Evolutionary conservation across 2,888 invertebrate genomes (phyloP).

Genomic region (Diplolepis rosae): DNA sequence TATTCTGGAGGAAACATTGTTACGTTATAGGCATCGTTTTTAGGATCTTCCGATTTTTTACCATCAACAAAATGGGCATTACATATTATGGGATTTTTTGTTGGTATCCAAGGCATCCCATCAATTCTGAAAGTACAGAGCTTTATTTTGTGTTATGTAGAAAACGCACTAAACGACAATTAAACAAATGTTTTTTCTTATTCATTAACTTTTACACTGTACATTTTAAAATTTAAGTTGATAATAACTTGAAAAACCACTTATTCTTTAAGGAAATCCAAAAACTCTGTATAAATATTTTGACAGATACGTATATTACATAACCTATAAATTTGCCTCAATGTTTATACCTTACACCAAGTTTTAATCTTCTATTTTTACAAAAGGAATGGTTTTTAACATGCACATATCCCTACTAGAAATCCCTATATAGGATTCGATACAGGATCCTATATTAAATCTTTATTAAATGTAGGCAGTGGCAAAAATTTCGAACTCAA

Average conservation of each 20-base stretch:
- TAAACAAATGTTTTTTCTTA: not conserved
- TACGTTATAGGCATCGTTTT: constrained; percentile 34
- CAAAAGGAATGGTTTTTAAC: not conserved
- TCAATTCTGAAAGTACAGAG: not conserved
- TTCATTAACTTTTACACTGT: not conserved
- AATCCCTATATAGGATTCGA: too few relatives aligned
- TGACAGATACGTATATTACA: not conserved
- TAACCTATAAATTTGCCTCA: not conserved
- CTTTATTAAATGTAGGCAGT: too few relatives aligned
- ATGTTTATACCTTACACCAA: not conserved
- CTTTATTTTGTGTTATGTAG: not conserved
- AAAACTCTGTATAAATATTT: not conserved
- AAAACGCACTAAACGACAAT: not conserved
- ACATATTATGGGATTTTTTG: constrained; percentile 31
- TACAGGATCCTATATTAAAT: too few relatives aligned
- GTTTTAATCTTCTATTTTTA: not conserved
- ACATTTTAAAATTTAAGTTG: not conserved
- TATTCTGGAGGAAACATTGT: constrained; percentile 36
- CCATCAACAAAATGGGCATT: constrained; percentile 40
- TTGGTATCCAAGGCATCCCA: constrained; percentile 55
- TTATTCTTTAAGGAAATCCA: too few relatives aligned
- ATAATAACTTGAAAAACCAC: too few relatives aligned
- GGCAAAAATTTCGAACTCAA: too few relatives aligned
- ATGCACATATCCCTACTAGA: too few relatives aligned
- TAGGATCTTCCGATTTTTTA: constrained; percentile 33